These are phyloP conservation scores for human (Homo sapiens) DNA, from an alignment of 2,113 vertebrate genomes.

Conservation along the genomic window DNA sequence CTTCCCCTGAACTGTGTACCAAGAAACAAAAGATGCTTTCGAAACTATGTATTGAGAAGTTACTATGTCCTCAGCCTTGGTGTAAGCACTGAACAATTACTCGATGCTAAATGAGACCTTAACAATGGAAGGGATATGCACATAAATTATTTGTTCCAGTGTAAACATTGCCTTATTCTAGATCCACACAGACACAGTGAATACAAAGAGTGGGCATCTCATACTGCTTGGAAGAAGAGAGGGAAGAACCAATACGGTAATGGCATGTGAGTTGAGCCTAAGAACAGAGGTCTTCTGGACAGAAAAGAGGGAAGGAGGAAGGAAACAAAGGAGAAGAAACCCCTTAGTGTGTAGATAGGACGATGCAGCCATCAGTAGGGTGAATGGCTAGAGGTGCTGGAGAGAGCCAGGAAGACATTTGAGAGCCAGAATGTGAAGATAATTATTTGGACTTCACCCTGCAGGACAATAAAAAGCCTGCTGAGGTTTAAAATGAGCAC, in stretches of 20 bases:
- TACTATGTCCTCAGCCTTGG: not conserved
- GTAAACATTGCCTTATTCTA: too few relatives aligned
- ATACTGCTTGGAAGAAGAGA: not conserved
- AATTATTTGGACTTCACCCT: not conserved
- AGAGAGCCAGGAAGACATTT: not conserved
- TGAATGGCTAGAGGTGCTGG: too few relatives aligned
- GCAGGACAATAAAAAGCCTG: not conserved
- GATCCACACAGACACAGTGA: rapidly evolving
- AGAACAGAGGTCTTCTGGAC: not conserved
- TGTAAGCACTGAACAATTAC: not conserved
- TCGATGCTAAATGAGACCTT: not conserved
- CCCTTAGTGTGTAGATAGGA: not conserved
- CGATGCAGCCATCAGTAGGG: rapidly evolving
- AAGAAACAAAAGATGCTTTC: not conserved
- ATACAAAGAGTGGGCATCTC: not conserved
- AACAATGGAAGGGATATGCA: not conserved
- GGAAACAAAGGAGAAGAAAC: not conserved
- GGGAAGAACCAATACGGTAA: not conserved
- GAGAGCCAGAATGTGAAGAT: not conserved
- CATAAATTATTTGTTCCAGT: not conserved
- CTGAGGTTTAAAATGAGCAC: not conserved
- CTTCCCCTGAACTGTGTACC: not conserved
- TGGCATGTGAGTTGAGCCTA: not conserved
- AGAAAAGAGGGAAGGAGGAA: not conserved
- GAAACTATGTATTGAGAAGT: not conserved